These are phyloP conservation scores for Slavum lentiscoides DNA, from an alignment of 2,888 invertebrate genomes.

Conservation along the genomic window DNA sequence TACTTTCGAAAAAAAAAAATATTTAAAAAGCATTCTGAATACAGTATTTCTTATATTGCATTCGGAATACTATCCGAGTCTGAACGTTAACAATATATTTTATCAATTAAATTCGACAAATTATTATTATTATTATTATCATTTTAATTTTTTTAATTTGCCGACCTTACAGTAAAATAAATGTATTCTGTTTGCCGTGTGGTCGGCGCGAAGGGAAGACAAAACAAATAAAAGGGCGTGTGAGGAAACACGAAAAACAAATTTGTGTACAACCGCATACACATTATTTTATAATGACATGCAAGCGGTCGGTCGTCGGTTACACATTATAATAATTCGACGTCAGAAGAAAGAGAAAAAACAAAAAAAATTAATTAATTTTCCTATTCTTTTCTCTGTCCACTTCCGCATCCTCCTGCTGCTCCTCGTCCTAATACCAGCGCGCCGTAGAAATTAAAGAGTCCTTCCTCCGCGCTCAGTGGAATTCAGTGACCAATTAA, in stretches of 20 bases:
- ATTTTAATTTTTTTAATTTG: too few relatives aligned
- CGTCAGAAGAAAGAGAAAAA: neutral
- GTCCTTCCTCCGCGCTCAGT: neutral
- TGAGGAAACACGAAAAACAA: conserved; percentile 36
- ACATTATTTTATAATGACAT: neutral
- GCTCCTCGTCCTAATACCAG: neutral
- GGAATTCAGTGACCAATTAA: conserved; percentile 24
- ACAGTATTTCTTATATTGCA: too few relatives aligned
- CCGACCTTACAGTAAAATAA: too few relatives aligned
- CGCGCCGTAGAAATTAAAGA: conserved; percentile 3
- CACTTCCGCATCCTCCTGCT: neutral
- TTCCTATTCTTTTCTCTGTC: neutral
- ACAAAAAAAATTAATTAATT: neutral
- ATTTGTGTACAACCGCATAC: conserved; percentile 13
- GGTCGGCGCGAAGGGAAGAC: neutral
- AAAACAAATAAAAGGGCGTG: neutral
- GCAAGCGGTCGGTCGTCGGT: neutral
- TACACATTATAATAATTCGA: too few relatives aligned
- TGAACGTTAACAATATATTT: too few relatives aligned
- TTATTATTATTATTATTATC: too few relatives aligned
- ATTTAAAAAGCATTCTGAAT: too few relatives aligned
- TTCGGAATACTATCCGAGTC: too few relatives aligned
- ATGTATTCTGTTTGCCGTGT: too few relatives aligned
- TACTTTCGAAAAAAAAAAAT: too few relatives aligned
- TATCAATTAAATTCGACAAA: too few relatives aligned